phyloP scores from a whole-genome alignment of 1,140 invertebrate genomes.

The Homalodisca vitripennis region DNA sequence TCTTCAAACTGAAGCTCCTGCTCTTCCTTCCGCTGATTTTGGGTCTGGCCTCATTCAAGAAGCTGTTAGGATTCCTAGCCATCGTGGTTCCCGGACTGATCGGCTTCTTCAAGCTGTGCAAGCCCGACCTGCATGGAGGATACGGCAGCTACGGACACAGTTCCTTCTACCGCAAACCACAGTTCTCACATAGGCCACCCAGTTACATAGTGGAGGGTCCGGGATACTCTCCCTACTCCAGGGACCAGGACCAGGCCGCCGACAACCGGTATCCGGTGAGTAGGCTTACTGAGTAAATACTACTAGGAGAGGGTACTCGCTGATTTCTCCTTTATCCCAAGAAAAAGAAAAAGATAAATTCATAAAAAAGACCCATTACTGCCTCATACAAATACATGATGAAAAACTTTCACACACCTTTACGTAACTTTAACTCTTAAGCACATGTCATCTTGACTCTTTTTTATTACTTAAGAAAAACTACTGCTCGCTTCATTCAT shows the following conservation, averaged over 20 bases:
- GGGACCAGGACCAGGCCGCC: not conserved
- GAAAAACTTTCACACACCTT: no score
- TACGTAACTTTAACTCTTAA: no score
- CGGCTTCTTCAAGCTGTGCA: conserved; percentile 77
- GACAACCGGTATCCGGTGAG: conserved; percentile 9
- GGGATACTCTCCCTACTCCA: conserved; percentile 44
- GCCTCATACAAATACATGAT: no score
- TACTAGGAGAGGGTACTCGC: no score
- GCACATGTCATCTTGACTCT: no score
- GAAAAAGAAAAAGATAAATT: no score
- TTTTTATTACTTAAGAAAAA: no score
- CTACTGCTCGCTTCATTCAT: no score
- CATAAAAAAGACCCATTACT: no score
- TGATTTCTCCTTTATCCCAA: no score
- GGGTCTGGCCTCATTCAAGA: conserved; percentile 79
- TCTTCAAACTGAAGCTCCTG: conserved; percentile 79
- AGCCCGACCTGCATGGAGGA: conserved; percentile 50
- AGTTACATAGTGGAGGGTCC: conserved; percentile 17
- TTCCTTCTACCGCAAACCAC: conserved; percentile 44
- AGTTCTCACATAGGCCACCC: conserved; percentile 1
- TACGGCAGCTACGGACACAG: conserved; percentile 52
- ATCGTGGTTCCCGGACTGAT: conserved; percentile 73
- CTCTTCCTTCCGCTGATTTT: conserved; percentile 77
- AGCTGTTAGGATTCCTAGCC: conserved; percentile 73
- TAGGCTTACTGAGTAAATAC: no score